Percentiles rank a stretch among this genome's conserved stretches.
phyloP scores from a whole-genome alignment of 2,797 vertebrate genomes.

The Tolypeutes matacus region DNA sequence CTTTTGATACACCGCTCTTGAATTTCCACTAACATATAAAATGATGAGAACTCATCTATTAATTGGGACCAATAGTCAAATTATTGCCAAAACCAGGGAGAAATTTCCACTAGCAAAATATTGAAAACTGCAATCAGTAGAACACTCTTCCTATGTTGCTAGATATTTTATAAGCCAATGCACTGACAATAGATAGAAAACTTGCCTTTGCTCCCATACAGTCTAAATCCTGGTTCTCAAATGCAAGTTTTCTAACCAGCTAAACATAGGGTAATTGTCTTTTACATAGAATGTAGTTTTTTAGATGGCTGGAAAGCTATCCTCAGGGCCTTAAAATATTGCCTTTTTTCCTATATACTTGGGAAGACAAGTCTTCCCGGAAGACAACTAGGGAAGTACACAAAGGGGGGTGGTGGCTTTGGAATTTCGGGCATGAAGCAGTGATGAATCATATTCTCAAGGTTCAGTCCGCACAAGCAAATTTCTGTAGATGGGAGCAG shows the following conservation, averaged over 20 bases:
- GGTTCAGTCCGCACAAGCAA: background rate
- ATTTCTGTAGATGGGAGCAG: background rate
- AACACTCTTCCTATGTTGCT: background rate
- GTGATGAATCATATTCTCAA: background rate
- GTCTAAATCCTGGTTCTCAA: slow-evolving; percentile 25
- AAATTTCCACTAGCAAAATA: slow-evolving; percentile 58
- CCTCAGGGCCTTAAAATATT: background rate
- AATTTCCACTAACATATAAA: slow-evolving; percentile 68
- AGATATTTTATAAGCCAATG: background rate
- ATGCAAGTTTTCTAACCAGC: background rate
- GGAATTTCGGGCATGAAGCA: background rate
- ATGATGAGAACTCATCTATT: slow-evolving; percentile 54
- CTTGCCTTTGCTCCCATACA: background rate
- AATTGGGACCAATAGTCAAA: slow-evolving; percentile 57
- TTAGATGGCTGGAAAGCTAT: background rate
- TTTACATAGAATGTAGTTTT: background rate
- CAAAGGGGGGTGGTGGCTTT: background rate
- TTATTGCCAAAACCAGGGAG: slow-evolving; percentile 8
- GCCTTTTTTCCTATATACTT: background rate
- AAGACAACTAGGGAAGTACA: background rate
- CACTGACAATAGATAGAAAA: background rate
- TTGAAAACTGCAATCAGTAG: slow-evolving; percentile 21
- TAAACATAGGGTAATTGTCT: background rate
- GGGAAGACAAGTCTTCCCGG: background rate
- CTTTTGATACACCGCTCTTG: slow-evolving; percentile 31